Conservation (phyloP, 2,113 vertebrate species). For the Tylochromis polylepis region DNA sequence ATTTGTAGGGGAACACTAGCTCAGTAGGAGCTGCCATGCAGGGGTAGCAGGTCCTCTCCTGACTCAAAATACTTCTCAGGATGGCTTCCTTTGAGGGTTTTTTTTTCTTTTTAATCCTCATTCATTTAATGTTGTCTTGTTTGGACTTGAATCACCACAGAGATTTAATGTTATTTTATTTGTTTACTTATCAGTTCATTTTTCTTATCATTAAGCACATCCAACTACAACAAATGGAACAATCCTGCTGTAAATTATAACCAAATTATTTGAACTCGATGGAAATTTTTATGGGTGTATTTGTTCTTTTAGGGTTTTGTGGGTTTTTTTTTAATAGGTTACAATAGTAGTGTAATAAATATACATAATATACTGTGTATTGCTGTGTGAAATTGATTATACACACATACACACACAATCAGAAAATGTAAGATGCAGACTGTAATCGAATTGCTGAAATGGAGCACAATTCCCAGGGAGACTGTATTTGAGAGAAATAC, state of each 20-base stretch:
- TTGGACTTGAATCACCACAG: not conserved
- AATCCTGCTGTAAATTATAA: not conserved
- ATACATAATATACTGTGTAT: not conserved
- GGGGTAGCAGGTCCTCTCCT: constrained; percentile 12
- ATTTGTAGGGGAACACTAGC: constrained; percentile 11
- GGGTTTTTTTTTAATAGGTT: fast-evolving
- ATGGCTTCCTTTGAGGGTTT: not conserved
- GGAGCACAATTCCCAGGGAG: not conserved
- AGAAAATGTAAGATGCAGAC: not conserved
- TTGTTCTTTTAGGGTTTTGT: not conserved
- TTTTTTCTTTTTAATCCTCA: no score
- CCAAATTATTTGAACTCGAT: not conserved
- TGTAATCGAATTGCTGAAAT: not conserved
- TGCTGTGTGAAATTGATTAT: no score
- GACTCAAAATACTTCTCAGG: not conserved
- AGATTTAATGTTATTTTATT: not conserved
- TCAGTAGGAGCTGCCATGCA: not conserved
- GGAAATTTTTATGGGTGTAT: not conserved
- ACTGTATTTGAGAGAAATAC: not conserved
- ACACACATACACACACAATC: no score
- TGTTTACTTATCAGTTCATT: not conserved
- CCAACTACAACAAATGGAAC: not conserved
- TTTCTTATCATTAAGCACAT: not conserved
- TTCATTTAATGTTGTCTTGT: not conserved
- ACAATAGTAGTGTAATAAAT: not conserved